phyloP scores from a whole-genome alignment of 2,797 vertebrate species.

The Anguilla megastoma region DNA sequence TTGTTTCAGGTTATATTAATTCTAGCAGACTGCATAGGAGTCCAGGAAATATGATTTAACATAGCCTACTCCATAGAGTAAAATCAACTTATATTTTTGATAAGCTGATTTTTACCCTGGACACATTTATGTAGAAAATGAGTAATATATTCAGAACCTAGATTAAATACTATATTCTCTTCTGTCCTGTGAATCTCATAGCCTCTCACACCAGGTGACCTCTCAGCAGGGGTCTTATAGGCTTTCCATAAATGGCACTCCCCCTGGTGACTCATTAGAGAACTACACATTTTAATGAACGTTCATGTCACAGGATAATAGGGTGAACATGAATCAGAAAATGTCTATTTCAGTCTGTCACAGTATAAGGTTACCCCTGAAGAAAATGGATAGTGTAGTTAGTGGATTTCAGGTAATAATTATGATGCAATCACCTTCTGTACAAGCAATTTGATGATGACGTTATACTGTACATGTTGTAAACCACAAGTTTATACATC shows the following conservation, averaged over 20 bases:
- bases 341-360: background rate
- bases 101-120: background rate
- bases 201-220: constrained; percentile 15
- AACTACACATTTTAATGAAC: constrained; percentile 26
- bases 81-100: background rate
- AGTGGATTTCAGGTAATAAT: background rate
- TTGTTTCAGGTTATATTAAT: background rate
- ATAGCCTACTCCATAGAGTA: background rate
- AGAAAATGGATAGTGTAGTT: background rate
- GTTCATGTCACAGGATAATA: background rate
- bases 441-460: background rate
- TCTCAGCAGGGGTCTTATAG: constrained; percentile 10
- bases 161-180: background rate
- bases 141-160: constrained; percentile 8
- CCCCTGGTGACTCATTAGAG: constrained; percentile 36
- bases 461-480: background rate
- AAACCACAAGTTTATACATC: background rate
- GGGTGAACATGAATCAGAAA: background rate
- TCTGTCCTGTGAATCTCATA: constrained; percentile 9
- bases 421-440: no score
- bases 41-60: background rate
- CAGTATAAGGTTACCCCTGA: background rate
- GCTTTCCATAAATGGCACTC: constrained; percentile 12
- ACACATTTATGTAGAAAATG: background rate
- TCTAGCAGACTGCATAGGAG: background rate